These are phyloP conservation scores for Phalacrocorax pelagicus DNA, from an alignment of 2,113 vertebrate species.

Conservation along the genomic window DNA sequence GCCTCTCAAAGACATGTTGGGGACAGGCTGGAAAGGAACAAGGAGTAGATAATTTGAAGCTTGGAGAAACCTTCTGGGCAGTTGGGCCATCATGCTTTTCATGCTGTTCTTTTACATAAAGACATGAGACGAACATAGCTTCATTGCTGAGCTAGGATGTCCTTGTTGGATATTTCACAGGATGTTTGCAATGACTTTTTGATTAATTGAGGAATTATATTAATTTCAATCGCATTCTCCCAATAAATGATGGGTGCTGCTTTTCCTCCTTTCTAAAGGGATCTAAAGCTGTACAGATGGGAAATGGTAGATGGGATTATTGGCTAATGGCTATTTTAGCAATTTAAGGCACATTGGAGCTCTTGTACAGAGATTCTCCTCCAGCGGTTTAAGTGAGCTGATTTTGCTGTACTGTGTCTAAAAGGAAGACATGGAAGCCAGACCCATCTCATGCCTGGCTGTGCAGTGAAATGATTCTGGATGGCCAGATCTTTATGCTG, in stretches of 20 bases:
- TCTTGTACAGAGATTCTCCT: not conserved
- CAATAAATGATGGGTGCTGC: not conserved
- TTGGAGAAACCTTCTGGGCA: not conserved
- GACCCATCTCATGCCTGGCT: not conserved
- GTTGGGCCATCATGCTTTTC: not conserved
- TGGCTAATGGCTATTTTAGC: not conserved
- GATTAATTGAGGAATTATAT: not conserved
- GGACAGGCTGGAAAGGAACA: not conserved
- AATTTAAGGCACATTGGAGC: not conserved
- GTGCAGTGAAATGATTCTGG: not conserved
- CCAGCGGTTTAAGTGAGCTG: not conserved
- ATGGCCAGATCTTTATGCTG: not conserved
- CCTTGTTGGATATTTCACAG: not conserved
- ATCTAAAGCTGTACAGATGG: not conserved
- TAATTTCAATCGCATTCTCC: not conserved
- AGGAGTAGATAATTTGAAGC: not conserved
- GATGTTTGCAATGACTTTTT: not conserved
- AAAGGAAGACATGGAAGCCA: not conserved
- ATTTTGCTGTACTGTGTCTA: not conserved
- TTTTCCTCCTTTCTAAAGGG: not conserved
- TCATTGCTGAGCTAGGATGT: not conserved
- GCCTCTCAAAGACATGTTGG: not conserved
- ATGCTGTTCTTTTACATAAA: not conserved
- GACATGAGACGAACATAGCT: not conserved
- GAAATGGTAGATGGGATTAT: not conserved